Base-by-base conservation (phyloP, 2,113 vertebrate species). In the Lampris incognitus region DNA sequence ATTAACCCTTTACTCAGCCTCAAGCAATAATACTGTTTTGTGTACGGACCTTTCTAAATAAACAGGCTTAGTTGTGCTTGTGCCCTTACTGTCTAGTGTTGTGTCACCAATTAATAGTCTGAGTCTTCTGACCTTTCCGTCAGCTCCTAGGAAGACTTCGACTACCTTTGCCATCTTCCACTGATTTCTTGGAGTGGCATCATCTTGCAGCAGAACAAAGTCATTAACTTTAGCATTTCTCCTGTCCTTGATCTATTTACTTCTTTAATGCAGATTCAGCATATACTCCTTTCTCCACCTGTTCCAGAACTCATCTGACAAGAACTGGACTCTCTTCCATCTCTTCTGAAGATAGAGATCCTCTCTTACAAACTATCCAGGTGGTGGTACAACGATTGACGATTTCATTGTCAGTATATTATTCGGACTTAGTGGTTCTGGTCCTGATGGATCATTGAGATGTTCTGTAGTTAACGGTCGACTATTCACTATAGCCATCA, bases 321-420 rank as follows among this genome's bases (percentile, higher is more conserved):
- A 36, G 48, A 67, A 67, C 11, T 85, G 74, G 6, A 84, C 76
- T 49, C 59, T 78, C 36, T 58, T 39, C 74, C 74, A 78, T 68
- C 66, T 77, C 24, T 74, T 85, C 4, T 13, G n/a, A 6, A 79
- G 71, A 62, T 74, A 85, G 5, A 82, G 63, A 68, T 87, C 78
- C 62, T 82, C 64, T 5, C 39, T 82, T 39, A 56, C 44, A 42
- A 80, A 74, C 10, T 85, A 39, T 68, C 74, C 74, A 68, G 74
- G 71, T 46, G 74, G 74, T 51, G 85, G 62, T 13, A 50, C 13
- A 4, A 77, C 60, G 4, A 81, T 63, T 3, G n/a, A 40, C 0
- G 66, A 81, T 44, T 84, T 84, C 78, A 77, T 85, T 13, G 54
- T 76, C 4, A 72, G 24, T 60, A 83, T 61, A 36, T 75, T 65